Evolutionary conservation across 1,140 invertebrate species (phyloP).

Genomic region (Oncopodura yosiiana): DNA sequence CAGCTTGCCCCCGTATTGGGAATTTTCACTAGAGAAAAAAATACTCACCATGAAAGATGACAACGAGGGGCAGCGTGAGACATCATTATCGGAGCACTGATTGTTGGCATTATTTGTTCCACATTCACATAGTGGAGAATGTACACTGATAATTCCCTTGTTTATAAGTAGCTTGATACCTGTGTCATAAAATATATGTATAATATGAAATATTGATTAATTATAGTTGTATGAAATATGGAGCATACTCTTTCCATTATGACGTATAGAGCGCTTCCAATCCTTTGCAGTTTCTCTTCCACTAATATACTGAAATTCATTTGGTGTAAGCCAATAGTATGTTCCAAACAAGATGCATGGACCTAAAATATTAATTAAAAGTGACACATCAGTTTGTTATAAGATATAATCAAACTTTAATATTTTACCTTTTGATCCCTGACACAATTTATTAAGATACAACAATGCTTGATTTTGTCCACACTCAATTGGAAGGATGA

Average conservation of each 20-base stretch:
- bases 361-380: slow-evolving; percentile 32
- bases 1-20: no score
- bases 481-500: slow-evolving; percentile 33
- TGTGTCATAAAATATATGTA: no score
- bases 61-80: slow-evolving; percentile 2
- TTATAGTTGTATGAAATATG: no score
- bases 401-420: no score
- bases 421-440: slow-evolving; percentile 34
- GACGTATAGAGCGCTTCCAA: slow-evolving; percentile 44
- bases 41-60: slow-evolving; percentile 6
- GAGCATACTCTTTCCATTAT: slow-evolving; percentile 46
- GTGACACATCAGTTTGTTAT: slow-evolving; percentile 28
- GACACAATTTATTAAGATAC: slow-evolving; percentile 29
- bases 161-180: slow-evolving; percentile 45
- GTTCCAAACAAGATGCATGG: slow-evolving; percentile 41
- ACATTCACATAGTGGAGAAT: slow-evolving; percentile 43
- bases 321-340: slow-evolving; percentile 44
- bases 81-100: not conserved
- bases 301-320: slow-evolving; percentile 46
- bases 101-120: slow-evolving; percentile 4
- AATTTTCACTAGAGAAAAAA: no score
- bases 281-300: slow-evolving; percentile 47
- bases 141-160: slow-evolving; percentile 44
- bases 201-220: no score
- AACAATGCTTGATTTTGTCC: slow-evolving; percentile 30